Base-by-base conservation (phyloP, 2,888 invertebrate genomes). In the Ellobium chinense region DNA sequence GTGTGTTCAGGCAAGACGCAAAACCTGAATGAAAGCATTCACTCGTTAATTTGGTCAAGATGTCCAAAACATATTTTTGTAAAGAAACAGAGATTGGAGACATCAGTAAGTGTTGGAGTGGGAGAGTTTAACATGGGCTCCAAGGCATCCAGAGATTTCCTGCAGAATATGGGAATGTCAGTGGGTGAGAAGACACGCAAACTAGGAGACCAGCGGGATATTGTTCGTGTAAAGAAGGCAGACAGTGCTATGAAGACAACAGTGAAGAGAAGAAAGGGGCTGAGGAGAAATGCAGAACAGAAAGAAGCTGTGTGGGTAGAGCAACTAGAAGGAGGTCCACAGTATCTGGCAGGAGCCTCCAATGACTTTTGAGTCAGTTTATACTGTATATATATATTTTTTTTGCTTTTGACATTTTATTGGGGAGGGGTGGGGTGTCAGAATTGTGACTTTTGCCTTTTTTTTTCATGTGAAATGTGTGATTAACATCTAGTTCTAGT, bases 101-200 rank as follows among this genome's bases (percentile, higher is more conserved):
- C 24, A 27, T 36, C 78, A 27, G 72, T 62, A 7, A 21, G 37
- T 27, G 29, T 78, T 21, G 60, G 62, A 46, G 70, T 72, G 3
- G 78, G 31, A 39, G 78, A 78, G 34, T 72, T 78, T 46, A 78
- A 78, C 31, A 39, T 72, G 24, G 78, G 72, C 12, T 21, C 78
- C 14, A 62, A 37, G n/a, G 70, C 78, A 18, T 46, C 60, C 31
- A 14, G 24, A 9, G 27, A 78, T n/a, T 72, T 78, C 24, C 27
- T 78, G 62, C 31, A 14, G 27, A 46, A 37, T 39, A 62, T 60
- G 18, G 54, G 46, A 31, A 46, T 78, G 27, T n/a, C 56, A 24
- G 72, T 78, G 37, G 70, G 63, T n/a, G 34, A 39, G 27, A 37
- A 78, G 46, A 63, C 78, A n/a, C 46, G 21, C 14, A 70, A 46